Base-by-base conservation (phyloP, 2,113 vertebrate species). In the Tachuris rubrigastra region DNA sequence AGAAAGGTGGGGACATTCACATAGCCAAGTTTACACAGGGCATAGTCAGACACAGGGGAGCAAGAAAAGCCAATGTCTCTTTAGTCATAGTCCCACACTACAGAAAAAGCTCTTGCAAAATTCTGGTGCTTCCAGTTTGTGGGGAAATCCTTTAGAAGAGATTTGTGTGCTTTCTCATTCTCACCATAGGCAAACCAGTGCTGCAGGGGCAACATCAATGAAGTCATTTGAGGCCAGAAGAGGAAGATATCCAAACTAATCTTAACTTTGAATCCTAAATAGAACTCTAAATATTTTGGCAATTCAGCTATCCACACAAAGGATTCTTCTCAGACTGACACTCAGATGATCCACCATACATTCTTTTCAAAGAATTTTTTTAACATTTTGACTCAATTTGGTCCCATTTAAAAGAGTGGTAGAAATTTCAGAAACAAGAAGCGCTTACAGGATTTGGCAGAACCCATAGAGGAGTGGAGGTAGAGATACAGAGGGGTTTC, bases 51-150 rank as follows among this genome's bases (percentile, higher is more conserved):
- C 5, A 5, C 0, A 49, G 19, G 14, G 53, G 60, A 75, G 68
- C 15, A 88, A 84, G 76, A 91, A 76, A 46, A 92, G 21, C 31
- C 73, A 68, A 56, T 2, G 2, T 10, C 33, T 82, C 25, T 49
- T 49, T 73, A 77, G 79, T 83, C 27, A 39, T n/a, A 74, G 31
- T 31, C 31, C 28, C 23, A 72, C 52, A n/a, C 16, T 69, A 49
- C 12, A 65, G 44, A 83, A 94, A 33, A 50, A 80, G 28, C 23
- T 76, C 60, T 93, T 96, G 66, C 83, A 78, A 78, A 93, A 95
- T 58, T 85, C 86, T 78, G n/a, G 76, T 63, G 31, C 85, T 85
- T 93, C 53, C 83, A 93, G 76, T 84, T 59, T 49, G 60, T 78
- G 66, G 62, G 49, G 42, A 90, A 94, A 81, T 82, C 44, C 42